Base-by-base conservation (phyloP, 2,888 invertebrate species). In the Volucella inflata region DNA sequence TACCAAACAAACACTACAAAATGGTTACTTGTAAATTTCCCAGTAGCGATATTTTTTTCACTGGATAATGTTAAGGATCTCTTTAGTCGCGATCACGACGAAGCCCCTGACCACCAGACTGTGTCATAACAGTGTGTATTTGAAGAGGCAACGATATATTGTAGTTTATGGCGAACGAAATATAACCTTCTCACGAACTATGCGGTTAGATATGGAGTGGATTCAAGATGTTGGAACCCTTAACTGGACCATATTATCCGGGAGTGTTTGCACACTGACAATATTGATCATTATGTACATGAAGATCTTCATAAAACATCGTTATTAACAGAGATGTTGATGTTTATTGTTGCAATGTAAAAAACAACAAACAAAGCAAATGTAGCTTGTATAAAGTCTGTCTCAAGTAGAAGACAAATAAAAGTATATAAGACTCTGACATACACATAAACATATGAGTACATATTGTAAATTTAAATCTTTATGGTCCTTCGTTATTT, bases 231-330 rank as follows among this genome's bases (percentile, higher is more conserved):
- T 57, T 57, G 62, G 50, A 30, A 74, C 59, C 74, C 64, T 79
- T 59, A 79, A 74, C 68, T 83, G 74, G 68, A 60, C 79, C 79
- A 59, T 75, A 79, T 70, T 65, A 79, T 70, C 83, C 51, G 16
- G 59, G 62, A 55, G 79, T 84, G 16, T 84, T 84, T 84, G 70
- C 59, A 12, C 64, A 79, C 64, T 51, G 53, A 44, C 17, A 68
- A 79, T 64, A 59, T 46, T 64, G 78, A 38, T 21, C 74, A 74
- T 64, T 59, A 46, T 64, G 74, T 21, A 44, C 68, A 74, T 78
- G 60, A 17, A 36, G 71, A 10, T 51, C 21, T 79, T 72, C 44
- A 44, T 42, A 40, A 14, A 36, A 50, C 8, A 21, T 50, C 17
- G n/a, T 21, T 12, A 57, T 38, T 57, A 8, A 11, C 38, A 14